Conservation (phyloP, 2,797 vertebrate genomes). For the Schizothorax lantsangensis region DNA sequence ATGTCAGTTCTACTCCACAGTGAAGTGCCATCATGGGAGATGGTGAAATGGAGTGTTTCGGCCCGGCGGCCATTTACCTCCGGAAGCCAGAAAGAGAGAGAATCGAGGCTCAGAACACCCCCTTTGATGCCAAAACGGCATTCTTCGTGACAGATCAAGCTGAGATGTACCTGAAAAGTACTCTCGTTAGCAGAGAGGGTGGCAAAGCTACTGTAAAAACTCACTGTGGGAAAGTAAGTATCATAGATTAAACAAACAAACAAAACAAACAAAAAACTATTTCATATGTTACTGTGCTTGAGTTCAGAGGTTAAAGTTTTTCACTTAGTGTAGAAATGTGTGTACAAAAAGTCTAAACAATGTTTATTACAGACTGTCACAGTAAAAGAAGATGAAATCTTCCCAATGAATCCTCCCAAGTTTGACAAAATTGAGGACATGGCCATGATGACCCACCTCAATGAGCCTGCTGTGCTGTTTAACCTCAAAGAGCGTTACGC, state of each 20-base stretch:
- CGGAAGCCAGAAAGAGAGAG: slow-evolving; percentile 87
- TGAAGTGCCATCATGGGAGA: no score
- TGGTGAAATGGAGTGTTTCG: no score
- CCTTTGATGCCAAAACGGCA: slow-evolving; percentile 88
- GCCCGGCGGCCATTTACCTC: no score
- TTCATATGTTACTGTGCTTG: neutral
- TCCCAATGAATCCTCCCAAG: slow-evolving; percentile 89
- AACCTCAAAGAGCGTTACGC: slow-evolving; percentile 86
- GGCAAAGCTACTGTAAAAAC: slow-evolving; percentile 89
- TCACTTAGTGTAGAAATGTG: no score
- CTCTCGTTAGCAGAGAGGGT: neutral
- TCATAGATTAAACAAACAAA: no score
- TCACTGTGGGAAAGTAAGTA: slow-evolving; percentile 80
- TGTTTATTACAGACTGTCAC: slow-evolving; percentile 45
- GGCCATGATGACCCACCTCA: slow-evolving; percentile 95
- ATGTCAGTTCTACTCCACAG: neutral
- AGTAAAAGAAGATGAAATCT: slow-evolving; percentile 69
- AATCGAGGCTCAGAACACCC: slow-evolving; percentile 86
- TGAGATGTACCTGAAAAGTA: slow-evolving; percentile 85
- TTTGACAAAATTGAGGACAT: slow-evolving; percentile 93
- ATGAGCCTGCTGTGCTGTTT: slow-evolving; percentile 76
- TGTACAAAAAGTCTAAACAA: neutral
- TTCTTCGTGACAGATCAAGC: slow-evolving; percentile 83
- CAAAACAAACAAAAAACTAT: no score
- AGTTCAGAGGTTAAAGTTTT: no score